These are phyloP conservation scores for Willowsia nigromaculata DNA, from an alignment of 2,888 invertebrate species.

Conservation along the genomic window DNA sequence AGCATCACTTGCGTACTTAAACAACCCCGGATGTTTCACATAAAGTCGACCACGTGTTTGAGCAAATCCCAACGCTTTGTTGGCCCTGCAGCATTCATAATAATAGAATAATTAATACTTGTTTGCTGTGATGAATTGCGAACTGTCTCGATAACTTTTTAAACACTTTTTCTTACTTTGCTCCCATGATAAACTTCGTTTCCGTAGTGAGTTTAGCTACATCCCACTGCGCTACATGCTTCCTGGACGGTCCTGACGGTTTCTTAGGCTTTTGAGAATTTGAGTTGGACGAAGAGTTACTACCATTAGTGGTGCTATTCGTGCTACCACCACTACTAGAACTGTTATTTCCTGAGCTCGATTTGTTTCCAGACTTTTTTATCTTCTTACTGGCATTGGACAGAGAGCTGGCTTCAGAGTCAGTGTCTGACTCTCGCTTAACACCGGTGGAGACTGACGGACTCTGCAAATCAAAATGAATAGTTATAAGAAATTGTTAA, in stretches of 20 bases:
- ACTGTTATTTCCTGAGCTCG: slow-evolving; percentile 70
- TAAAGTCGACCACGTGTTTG: slow-evolving; percentile 88
- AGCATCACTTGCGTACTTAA: slow-evolving; percentile 89
- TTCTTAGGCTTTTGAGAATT: slow-evolving; percentile 78
- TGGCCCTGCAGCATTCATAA: slow-evolving; percentile 81
- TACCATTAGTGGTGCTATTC: slow-evolving; percentile 71
- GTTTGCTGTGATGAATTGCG: too few relatives aligned
- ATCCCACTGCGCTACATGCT: slow-evolving; percentile 85
- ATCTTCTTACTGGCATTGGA: slow-evolving; percentile 79
- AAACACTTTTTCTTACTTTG: slow-evolving; percentile 81
- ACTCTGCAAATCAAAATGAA: slow-evolving; percentile 81
- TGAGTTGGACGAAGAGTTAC: slow-evolving; percentile 66
- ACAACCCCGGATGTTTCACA: slow-evolving; percentile 88
- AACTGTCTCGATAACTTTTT: not conserved
- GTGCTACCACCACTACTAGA: slow-evolving; percentile 70
- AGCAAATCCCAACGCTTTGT: slow-evolving; percentile 87
- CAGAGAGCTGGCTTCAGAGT: slow-evolving; percentile 83
- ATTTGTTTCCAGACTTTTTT: slow-evolving; percentile 78
- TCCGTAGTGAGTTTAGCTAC: slow-evolving; percentile 86
- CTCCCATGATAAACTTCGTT: slow-evolving; percentile 90
- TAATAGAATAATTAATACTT: not conserved
- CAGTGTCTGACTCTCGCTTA: slow-evolving; percentile 86
- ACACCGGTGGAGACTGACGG: slow-evolving; percentile 82
- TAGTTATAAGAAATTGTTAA: not conserved
- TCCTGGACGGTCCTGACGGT: slow-evolving; percentile 78